phyloP scores from a whole-genome alignment of 1,140 invertebrate genomes.

The Brachionus sp. region DNA sequence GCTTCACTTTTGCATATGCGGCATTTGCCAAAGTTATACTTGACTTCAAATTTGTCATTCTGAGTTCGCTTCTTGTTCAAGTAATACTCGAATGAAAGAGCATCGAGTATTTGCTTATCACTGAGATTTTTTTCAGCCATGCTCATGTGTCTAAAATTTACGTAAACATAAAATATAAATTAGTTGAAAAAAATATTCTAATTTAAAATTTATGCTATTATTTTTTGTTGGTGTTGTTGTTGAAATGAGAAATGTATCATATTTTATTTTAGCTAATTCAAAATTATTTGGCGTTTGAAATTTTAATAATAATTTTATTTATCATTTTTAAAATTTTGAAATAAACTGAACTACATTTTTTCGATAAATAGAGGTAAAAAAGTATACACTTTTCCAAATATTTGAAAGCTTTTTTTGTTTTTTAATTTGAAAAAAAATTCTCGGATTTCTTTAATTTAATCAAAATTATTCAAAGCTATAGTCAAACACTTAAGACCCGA shows the following conservation, averaged over 20 bases:
- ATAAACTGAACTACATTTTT: neutral
- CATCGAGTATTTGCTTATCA: neutral
- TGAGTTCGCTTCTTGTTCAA: neutral
- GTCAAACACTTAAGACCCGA: no score
- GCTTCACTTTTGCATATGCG: neutral
- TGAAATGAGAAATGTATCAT: neutral
- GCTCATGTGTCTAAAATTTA: neutral
- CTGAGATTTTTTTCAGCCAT: neutral
- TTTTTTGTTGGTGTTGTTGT: neutral
- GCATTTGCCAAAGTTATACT: constrained; percentile 25
- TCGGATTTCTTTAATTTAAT: no score
- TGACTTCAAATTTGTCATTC: neutral
- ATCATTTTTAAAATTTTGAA: neutral
- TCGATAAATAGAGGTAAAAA: neutral
- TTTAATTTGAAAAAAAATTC: neutral
- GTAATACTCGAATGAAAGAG: neutral
- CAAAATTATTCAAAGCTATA: no score
- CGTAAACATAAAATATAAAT: neutral
- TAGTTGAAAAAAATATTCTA: neutral
- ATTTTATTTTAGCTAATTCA: neutral
- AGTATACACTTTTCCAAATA: neutral
- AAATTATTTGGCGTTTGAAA: neutral
- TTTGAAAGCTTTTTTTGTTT: neutral
- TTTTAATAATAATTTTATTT: neutral
- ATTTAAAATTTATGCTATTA: neutral